Evolutionary conservation across 2,888 invertebrate species (phyloP).

Genomic region (Diaprepes abbreviatus): DNA sequence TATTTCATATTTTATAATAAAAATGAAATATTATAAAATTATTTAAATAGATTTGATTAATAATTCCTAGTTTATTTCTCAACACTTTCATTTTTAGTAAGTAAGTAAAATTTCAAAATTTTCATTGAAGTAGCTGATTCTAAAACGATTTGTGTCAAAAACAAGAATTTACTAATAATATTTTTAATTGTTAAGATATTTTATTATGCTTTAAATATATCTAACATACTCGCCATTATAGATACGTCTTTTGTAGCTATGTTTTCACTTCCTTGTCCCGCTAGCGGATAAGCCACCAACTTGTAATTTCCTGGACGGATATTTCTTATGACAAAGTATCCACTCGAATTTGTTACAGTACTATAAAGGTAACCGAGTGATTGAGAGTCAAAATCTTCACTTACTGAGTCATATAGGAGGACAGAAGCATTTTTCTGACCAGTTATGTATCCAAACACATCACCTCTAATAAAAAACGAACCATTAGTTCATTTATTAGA

Average conservation of each 20-base stretch:
- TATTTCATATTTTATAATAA: no score
- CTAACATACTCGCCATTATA: constrained; percentile 12
- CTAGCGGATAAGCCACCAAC: constrained; percentile 31
- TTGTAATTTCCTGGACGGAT: constrained; percentile 39
- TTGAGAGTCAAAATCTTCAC: constrained; percentile 27
- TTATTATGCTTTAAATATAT: no score
- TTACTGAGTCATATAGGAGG: constrained; percentile 18
- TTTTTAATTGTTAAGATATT: no score
- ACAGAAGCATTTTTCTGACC: constrained; percentile 32
- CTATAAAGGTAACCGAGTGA: constrained; percentile 24
- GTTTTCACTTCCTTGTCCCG: constrained; percentile 44
- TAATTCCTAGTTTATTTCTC: no score
- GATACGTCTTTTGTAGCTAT: constrained; percentile 15
- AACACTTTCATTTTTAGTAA: no score
- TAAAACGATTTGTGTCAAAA: no score
- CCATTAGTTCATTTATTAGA: no score
- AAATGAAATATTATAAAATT: no score
- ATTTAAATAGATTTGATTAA: no score
- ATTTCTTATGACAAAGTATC: constrained; percentile 15
- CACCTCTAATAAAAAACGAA: constrained; percentile 21
- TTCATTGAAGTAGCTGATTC: no score
- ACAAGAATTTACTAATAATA: no score
- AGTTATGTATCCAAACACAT: constrained; percentile 12
- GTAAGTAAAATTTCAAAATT: no score
- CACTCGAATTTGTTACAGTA: constrained; percentile 19